Base-by-base conservation (phyloP, 2,113 vertebrate genomes). In the Chroicocephalus ridibundus region DNA sequence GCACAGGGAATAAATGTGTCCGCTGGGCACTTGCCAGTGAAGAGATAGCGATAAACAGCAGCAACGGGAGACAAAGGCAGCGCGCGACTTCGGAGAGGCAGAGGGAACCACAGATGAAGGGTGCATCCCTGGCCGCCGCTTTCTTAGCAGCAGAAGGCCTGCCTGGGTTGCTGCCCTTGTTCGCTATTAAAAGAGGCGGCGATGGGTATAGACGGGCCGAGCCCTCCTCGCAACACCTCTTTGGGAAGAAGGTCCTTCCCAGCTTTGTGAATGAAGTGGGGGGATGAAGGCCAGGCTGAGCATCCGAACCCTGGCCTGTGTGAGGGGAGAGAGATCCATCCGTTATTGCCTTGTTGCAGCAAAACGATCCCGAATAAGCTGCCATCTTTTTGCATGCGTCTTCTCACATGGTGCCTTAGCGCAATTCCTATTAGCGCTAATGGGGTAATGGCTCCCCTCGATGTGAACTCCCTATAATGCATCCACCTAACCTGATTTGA, bases 401-500 rank as follows among this genome's bases (percentile, higher is more conserved):
- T 95, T 92, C 95, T 95, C 85, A 83, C 87, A 74, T 75, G 89
- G 54, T 95, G 78, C 84, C 60, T 93, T 70, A 94, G 95, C 88
- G 91, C 91, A 96, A 93, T 95, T 97, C 91, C 89, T 96, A 80
- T 96, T 96, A 96, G 93, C 83, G 91, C 89, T 96, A 95, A 96
- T 92, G 87, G 93, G 93, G 91, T 97, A 97, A 97, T 97, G 94
- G 95, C 87, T 96, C 87, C 91, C 93, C 91, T 94, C 42, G 38
- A 94, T 49, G 87, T 62, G 84, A 94, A 82, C 89, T 97, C 96
- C 82, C 95, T 94, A 96, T 96, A 97, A 96, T 97, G 91, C 91
- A 92, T 90, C 95, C 60, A 14, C 5, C n/a, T 97, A 97, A 97
- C 96, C 94, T 77, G 94, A 96, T 97, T 96, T 97, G 88, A 90